Evolutionary conservation across 2,113 vertebrate species (phyloP), one percentile per base, ranked within the genome.

Genomic region (Podiceps cristatus): DNA sequence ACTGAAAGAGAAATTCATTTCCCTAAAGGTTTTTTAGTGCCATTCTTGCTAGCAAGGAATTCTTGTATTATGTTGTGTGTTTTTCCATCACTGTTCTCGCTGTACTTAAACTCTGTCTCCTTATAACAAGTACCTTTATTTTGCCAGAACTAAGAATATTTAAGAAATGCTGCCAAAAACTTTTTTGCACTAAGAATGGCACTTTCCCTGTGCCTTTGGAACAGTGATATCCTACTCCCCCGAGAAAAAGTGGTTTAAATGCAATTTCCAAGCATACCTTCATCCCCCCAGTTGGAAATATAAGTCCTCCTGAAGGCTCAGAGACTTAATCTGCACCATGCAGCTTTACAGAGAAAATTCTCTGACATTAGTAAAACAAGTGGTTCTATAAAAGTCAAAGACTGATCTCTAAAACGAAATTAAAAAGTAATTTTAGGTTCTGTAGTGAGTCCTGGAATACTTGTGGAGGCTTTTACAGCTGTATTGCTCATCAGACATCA

Each of bases 1-100:
- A 82, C 49, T 83, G 78, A 95, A 96, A 93, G 91, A 91, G 85
- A 96, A 95, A 90, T 58, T 85, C 45, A 82, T 94, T 95, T 96
- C 94, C 94, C 95, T 72, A 31, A 87, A 93, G 84, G 58, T 55
- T 55, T 29, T 28, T 81, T 87, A 76, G 82, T 79, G 77, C 3
- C 1, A 55, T 58, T 90, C 59, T 84, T 15, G 4, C 62, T 93
- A 64, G 68, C 35, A 29, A 60, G 62, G 56, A 85, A 29, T 72
- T 94, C 20, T 52, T 75, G 8, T 74, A 29, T 89, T 92, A n/a
- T 6, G 14, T 91, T 18, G 9, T 72, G 60, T 27, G 1, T 69
- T 91, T 82, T 87, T 91, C 49, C 42, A 9, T 76, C 63, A 10
- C 40, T 0, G 0, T 78, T 90, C 64, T 79, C 0, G 0, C 45